phyloP scores from a whole-genome alignment of 2,888 invertebrate genomes.

The Vesta saturnalis region DNA sequence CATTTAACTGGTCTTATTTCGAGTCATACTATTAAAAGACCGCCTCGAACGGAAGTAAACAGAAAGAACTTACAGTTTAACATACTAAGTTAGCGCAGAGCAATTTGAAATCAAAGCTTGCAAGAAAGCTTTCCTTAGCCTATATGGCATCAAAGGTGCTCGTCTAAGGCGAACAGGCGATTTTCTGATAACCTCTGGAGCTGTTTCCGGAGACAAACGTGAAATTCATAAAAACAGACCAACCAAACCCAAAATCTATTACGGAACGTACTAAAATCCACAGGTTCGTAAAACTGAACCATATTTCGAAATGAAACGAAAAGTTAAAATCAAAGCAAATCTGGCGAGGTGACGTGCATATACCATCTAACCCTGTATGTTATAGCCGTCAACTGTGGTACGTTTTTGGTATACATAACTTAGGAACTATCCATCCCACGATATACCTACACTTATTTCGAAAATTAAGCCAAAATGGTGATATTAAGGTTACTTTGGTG shows the following conservation, averaged over 20 bases:
- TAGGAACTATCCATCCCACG: slow-evolving; percentile 29
- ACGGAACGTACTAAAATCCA: not conserved
- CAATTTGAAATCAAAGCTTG: not conserved
- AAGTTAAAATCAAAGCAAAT: slow-evolving; percentile 15
- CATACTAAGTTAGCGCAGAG: not conserved
- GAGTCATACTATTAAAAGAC: not conserved
- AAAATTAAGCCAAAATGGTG: not conserved
- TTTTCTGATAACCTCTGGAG: not conserved
- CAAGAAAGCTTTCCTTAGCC: not conserved
- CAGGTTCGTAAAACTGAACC: slow-evolving; percentile 4
- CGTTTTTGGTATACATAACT: slow-evolving; percentile 40
- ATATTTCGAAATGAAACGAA: slow-evolving; percentile 3
- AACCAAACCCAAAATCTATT: not conserved
- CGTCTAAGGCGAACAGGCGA: not conserved
- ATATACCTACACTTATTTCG: not conserved
- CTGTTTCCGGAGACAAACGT: not conserved
- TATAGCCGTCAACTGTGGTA: slow-evolving; percentile 34
- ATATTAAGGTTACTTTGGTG: too few species aligned
- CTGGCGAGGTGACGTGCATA: slow-evolving; percentile 23
- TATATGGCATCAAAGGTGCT: not conserved
- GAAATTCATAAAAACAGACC: not conserved
- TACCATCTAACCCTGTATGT: slow-evolving; percentile 35
- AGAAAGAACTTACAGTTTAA: not conserved
- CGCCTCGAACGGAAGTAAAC: not conserved
- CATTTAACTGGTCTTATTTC: not conserved